phyloP scores from a whole-genome alignment of 2,797 vertebrate genomes.

The Microctenopoma stevenorrisi region DNA sequence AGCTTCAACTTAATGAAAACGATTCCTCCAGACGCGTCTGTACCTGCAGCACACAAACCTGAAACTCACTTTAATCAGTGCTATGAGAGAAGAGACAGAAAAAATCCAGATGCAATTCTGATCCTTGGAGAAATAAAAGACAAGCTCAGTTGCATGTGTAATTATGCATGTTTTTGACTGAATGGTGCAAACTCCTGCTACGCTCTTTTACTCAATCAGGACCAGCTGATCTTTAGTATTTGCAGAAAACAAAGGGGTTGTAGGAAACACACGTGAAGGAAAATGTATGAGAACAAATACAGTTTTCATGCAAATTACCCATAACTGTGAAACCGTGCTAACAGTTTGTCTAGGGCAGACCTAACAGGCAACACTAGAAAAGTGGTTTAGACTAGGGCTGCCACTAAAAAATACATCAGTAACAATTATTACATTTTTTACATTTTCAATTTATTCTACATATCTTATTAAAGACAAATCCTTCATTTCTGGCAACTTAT shows the following conservation, averaged over 20 bases:
- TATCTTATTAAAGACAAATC: not conserved
- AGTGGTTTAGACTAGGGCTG: too few relatives aligned
- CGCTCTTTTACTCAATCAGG: not conserved
- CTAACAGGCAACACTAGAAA: not conserved
- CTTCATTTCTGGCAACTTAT: not conserved
- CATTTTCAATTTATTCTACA: too few relatives aligned
- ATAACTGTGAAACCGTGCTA: not conserved
- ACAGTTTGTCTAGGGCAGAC: not conserved
- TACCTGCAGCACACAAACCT: conserved; percentile 45
- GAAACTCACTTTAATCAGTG: conserved; percentile 1
- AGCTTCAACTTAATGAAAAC: conserved; percentile 21
- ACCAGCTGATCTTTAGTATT: not conserved
- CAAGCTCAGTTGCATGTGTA: too few relatives aligned
- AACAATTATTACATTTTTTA: too few relatives aligned
- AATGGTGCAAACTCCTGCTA: not conserved
- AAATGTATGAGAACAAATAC: conserved; percentile 1
- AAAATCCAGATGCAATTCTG: not conserved
- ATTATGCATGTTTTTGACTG: not conserved
- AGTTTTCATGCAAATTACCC: conserved; percentile 23
- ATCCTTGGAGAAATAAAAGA: not conserved
- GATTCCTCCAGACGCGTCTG: conserved; percentile 46
- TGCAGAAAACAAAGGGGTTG: not conserved
- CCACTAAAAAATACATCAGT: not conserved
- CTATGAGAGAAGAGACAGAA: not conserved
- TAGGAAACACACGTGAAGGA: not conserved